These are phyloP conservation scores for Anthonomus grandis DNA, from an alignment of 1,140 invertebrate species.

Conservation along the genomic window DNA sequence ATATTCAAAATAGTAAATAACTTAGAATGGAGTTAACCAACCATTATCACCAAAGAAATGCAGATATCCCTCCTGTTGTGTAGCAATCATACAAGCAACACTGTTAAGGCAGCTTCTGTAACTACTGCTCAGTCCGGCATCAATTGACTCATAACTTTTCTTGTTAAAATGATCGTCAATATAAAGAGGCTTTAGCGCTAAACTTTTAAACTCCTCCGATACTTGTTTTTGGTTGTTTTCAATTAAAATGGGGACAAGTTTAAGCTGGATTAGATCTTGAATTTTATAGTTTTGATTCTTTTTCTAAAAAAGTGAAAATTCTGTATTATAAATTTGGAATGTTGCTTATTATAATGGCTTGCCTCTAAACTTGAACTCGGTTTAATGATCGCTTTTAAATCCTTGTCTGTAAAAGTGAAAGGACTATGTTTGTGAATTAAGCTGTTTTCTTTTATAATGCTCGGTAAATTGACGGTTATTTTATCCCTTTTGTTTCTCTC, in stretches of 20 bases:
- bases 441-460: slow-evolving; percentile 45
- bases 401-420: slow-evolving; percentile 45
- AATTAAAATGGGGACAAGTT: slow-evolving; percentile 44
- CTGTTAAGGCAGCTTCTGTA: slow-evolving; percentile 37
- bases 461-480: slow-evolving; percentile 44
- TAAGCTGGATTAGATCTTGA: slow-evolving; percentile 48
- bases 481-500: slow-evolving; percentile 35
- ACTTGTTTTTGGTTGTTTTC: slow-evolving; percentile 41
- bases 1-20: background rate
- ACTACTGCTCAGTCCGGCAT: slow-evolving; percentile 31
- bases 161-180: slow-evolving; percentile 37
- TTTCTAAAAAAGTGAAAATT: slow-evolving; percentile 18
- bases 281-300: slow-evolving; percentile 35
- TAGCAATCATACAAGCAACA: slow-evolving; percentile 51
- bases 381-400: slow-evolving; percentile 46
- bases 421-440: slow-evolving; percentile 46
- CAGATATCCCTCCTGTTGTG: slow-evolving; percentile 57
- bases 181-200: slow-evolving; percentile 46
- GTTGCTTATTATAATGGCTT: too few species aligned
- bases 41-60: slow-evolving; percentile 52
- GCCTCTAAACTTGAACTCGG: slow-evolving; percentile 44
- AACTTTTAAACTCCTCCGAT: slow-evolving; percentile 46
- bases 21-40: slow-evolving; percentile 12
- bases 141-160: slow-evolving; percentile 11
- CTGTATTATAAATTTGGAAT: too few species aligned